Base-by-base conservation (phyloP, 1,140 invertebrate species). In the Drosophila watanabei region DNA sequence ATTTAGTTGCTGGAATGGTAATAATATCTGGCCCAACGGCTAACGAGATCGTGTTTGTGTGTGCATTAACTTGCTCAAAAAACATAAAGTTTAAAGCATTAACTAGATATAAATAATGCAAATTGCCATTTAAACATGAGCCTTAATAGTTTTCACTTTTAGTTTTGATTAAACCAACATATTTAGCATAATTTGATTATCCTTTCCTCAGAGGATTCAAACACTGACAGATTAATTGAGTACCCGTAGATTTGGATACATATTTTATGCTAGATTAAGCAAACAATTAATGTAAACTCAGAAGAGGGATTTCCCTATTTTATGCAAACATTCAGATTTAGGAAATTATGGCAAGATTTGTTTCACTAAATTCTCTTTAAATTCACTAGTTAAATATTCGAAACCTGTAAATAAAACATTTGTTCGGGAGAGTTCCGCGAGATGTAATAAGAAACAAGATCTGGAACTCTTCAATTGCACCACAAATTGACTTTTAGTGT, bases 401-500 rank as follows among this genome's bases (percentile, higher is more conserved):
- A 63, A 39, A 49, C 65, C 45, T 41, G 37, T 32, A 51, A 51
- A 69, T 32, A 18, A 37, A n/a, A 49, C 5, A 35, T 37, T 35
- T n/a, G 32, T 52, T 35, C 7, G 8, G 52, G 52, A 56, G 52
- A 10, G 32, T 18, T 52, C 30, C 49, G 16, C 5, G 18, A 52
- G 30, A 51, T 51, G 16, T 11, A 33, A 52, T 5, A 52, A 24
- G 18, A 68, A 59, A 46, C 41, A 45, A 32, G 24, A 32, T 24
- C 10, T 48, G 37, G n/a, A 28, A 37, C n/a, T 45, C 33, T 52
- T 18, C n/a, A 58, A 63, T 49, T 72, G 62, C 64, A 77, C 79
- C 75, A 66, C 70, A 71, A 89, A 89, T 89, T 84, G 73, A 89
- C 81, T 71, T 76, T 80, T 71, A 71, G 70, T 75, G 49, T 89